Base-by-base conservation (phyloP, 2,113 vertebrate species). In the Alouatta palliata region DNA sequence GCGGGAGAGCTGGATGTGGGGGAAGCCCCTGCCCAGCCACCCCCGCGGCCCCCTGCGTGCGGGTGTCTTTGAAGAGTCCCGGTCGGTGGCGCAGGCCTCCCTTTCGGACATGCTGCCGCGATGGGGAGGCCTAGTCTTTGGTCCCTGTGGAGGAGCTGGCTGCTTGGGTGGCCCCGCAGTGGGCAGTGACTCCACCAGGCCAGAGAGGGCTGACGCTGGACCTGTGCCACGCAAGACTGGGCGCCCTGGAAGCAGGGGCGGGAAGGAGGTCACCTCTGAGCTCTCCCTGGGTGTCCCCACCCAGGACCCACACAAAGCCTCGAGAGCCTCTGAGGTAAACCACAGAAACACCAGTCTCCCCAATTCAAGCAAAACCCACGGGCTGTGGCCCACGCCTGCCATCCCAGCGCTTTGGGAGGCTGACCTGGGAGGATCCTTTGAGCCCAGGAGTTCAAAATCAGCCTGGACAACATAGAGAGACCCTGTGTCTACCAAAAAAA, bases 191-290 rank as follows among this genome's bases (percentile, higher is more conserved):
- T 37, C 58, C 47, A 8, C 54, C 23, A 25, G 37, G 37, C 49
- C 49, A 17, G 43, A 47, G 58, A 3, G 1, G 0, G 6, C 40
- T 0, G 3, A 68, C 56, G 3, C 17, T 12, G 56, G 64, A 6
- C 30, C 73, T 4, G 6, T 11, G 49, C 10, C 19, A 5, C 61
- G 4, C 6, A 43, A 91, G 27, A 47, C 40, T 45, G 61, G 43
- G 19, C 4, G 43, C 30, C 14, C 70, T 16, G 0, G n/a, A 10
- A 61, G 43, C 32, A n/a, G 19, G 16, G 30, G 40, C n/a, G 1
- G 19, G 35, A 25, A 2, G 0, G 1, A 2, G 5, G 49, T 61
- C 47, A 12, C 32, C n/a, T 4, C 49, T n/a, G 25, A 73, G 54
- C 16, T 66, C 30, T 43, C 17, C 77, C 82, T 20, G 40, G 73